Evolutionary conservation across 2,797 vertebrate species (phyloP).

Genomic region (Rhinogobio ventralis): DNA sequence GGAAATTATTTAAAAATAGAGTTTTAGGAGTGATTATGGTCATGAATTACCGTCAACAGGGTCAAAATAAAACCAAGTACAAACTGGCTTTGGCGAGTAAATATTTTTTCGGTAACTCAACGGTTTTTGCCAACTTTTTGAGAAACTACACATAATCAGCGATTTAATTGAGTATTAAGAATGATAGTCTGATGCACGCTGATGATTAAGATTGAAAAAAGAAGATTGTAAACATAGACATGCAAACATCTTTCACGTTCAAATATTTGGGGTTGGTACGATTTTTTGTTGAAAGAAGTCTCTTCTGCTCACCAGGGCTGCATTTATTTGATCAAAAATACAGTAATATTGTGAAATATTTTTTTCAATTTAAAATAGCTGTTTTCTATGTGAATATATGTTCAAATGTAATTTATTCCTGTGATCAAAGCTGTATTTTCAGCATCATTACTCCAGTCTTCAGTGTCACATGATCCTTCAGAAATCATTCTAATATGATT

Average conservation of each 20-base stretch:
- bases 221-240: too few relatives aligned
- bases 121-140: not conserved
- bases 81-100: not conserved
- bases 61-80: not conserved
- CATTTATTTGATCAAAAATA: not conserved
- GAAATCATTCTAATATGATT: too few relatives aligned
- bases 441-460: too few relatives aligned
- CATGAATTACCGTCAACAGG: not conserved
- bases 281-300: not conserved
- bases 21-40: not conserved
- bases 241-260: not conserved
- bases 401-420: too few relatives aligned
- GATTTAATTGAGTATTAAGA: not conserved
- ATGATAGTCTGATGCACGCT: not conserved
- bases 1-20: conserved; percentile 13
- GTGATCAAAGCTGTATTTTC: too few relatives aligned
- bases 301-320: not conserved
- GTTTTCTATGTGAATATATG: not conserved
- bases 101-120: too few relatives aligned
- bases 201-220: not conserved
- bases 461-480: too few relatives aligned
- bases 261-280: not conserved
- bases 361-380: not conserved
- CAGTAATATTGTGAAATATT: not conserved
- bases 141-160: not conserved